A percentile compares a stretch with the other conserved stretches of the same genome.
phyloP scores from a whole-genome alignment of 2,888 invertebrate species.

The Linhomoeus sp. region DNA sequence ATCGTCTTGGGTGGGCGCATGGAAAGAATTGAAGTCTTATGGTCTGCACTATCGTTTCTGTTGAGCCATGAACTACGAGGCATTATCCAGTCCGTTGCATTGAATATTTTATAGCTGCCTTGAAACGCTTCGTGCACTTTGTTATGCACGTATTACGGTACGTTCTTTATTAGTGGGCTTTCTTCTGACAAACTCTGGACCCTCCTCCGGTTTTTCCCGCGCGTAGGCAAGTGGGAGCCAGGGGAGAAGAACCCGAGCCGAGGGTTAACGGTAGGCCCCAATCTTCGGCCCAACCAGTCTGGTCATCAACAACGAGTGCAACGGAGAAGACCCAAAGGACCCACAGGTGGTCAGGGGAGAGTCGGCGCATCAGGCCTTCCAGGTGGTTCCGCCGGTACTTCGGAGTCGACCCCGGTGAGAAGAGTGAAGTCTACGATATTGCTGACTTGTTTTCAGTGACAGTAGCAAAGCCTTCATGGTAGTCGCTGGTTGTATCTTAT shows the following conservation, averaged over 20 bases:
- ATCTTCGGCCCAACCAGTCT: conserved; percentile 19
- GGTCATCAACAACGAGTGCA: conserved; percentile 23
- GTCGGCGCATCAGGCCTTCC: conserved; percentile 23
- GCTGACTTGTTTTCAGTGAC: not conserved
- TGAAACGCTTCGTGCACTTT: too few relatives aligned
- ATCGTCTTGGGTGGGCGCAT: conserved; percentile 18
- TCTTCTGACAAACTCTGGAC: too few relatives aligned
- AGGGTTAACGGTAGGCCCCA: conserved; percentile 13
- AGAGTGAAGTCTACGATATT: too few relatives aligned
- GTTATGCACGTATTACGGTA: too few relatives aligned
- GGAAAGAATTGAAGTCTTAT: not conserved
- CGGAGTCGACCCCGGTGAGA: conserved; percentile 13
- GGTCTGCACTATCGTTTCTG: not conserved
- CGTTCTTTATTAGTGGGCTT: too few relatives aligned
- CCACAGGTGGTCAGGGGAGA: conserved; percentile 21
- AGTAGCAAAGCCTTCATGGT: not conserved
- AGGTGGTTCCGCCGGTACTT: conserved; percentile 22
- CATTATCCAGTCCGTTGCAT: too few relatives aligned
- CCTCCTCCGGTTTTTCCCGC: not conserved
- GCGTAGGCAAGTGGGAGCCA: conserved; percentile 18
- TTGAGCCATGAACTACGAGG: too few relatives aligned
- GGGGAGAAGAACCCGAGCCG: conserved; percentile 11
- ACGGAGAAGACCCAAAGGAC: conserved; percentile 16
- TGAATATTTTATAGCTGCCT: too few relatives aligned
- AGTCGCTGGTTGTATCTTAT: not conserved